Evolutionary conservation across 1,140 invertebrate species (phyloP).

Genomic region (Meloidogyne chitwoodi): DNA sequence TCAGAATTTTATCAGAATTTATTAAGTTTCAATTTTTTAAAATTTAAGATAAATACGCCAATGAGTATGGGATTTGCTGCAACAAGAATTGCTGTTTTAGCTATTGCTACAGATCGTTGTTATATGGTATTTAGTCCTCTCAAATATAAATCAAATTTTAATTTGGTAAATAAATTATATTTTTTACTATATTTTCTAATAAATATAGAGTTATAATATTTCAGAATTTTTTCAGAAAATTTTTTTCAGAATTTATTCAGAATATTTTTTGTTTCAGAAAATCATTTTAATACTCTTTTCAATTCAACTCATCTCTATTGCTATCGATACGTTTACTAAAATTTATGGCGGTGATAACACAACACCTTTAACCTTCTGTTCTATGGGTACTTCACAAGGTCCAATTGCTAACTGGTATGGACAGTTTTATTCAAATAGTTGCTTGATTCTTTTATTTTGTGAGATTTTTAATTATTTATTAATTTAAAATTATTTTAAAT

Average conservation of each 20-base stretch:
- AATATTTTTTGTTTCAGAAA: background rate
- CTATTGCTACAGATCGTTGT: background rate
- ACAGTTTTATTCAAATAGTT: background rate
- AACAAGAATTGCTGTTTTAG: background rate
- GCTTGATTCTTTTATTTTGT: background rate
- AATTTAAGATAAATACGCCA: background rate
- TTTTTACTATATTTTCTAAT: no score
- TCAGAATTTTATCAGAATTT: no score
- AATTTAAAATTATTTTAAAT: background rate
- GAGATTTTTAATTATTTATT: background rate
- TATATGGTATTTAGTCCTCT: background rate
- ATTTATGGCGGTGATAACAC: background rate
- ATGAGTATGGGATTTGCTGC: background rate
- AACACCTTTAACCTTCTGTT: background rate
- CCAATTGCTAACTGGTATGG: background rate
- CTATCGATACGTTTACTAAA: background rate
- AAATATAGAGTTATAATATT: no score
- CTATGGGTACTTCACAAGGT: background rate
- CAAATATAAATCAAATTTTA: background rate
- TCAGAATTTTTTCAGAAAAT: no score
- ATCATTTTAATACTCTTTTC: background rate
- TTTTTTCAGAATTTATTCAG: no score
- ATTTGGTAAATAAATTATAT: background rate
- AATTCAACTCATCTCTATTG: background rate
- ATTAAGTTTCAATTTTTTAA: no score